Evolutionary conservation across 2,113 vertebrate species (phyloP), one percentile per base, ranked within the genome.

Genomic region (Colinus virginianus): DNA sequence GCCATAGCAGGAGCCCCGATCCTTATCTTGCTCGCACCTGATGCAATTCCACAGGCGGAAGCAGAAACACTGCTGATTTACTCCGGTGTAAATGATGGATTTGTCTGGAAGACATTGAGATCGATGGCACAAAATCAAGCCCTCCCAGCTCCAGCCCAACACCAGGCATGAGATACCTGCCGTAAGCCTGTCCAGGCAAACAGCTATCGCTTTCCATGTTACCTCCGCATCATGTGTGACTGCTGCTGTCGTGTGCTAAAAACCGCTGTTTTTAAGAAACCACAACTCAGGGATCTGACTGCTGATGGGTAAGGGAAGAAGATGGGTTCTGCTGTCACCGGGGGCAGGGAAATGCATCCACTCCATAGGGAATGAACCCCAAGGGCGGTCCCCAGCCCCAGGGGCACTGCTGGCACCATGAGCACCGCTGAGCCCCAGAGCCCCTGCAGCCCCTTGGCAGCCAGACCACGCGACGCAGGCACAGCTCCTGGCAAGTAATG

Each of bases 381-480:
- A 59, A 69, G 11, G 49, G 42, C 28, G 4, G 2, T 7, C 5
- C 28, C 46, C 38, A 22, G 23, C 18, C 13, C 61, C 74, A 28
- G 8, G 51, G 26, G 51, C 26, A 53, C 26, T 30, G n/a, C 32
- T 19, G 2, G 2, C 0, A 1, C 36, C 1, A 0, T n/a, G 42
- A 53, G n/a, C 34, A 2, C 28, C 49, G 26, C 6, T 0, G 0
- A 69, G 0, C 20, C 14, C 14, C 14, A 25, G 0, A 0, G 46
- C 36, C 71, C 48, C 85, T 20, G 38, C 79, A 15, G 6, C 59
- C 69, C 70, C 2, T 0, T 1, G 0, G 91, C 64, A 49, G 82
- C 82, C 1, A 0, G 55, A 34, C 55, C 42, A 56, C 0, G 0
- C 1, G 1, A 5, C 6, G 2, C 7, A 80, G 69, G 80, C 0